Evolutionary conservation across 2,888 invertebrate species (phyloP), one percentile per base, ranked within the genome.

Genomic region (Eristalinus sepulchralis): DNA sequence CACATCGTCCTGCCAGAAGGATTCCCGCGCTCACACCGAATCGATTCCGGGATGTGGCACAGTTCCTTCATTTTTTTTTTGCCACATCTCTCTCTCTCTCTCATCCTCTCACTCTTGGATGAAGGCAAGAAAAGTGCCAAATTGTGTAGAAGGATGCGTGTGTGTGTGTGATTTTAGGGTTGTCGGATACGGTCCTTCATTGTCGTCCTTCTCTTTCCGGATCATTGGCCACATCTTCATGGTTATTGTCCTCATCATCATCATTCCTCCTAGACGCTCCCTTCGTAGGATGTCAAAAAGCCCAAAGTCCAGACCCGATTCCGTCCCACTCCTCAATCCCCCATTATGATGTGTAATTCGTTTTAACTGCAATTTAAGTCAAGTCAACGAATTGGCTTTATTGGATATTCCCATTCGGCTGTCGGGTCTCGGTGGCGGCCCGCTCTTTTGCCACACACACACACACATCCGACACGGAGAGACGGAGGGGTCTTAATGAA

Each of bases 141-240:
- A 79, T 71, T 78, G 83, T 83, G 70, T 83, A 47, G 47, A 47
- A 5, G 47, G 47, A 47, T 47, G 47, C 17, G 47, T 47, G 47
- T 47, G 47, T 17, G 47, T 47, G 47, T n/a, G 39, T 39, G 39
- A 4, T 47, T 47, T 47, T 47, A 47, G 39, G 39, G 17, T 47
- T 57, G 68, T 60, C 66, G 67, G 20, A 63, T 55, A 53, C 67
- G 20, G 62, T 31, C 63, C 11, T 63, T 62, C 47, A 0, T 11
- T 17, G 34, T 62, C 47, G 33, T 27, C 36, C 67, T 34, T 34
- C 71, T 73, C 63, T 71, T 64, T 68, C 66, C 78, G 39, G 83
- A 66, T 78, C 86, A 83, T 86, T 86, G 73, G 39, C 82, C 83
- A 83, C 86, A 86, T 83, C 83, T 78, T 86, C 82, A 83, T 86